Percentiles rank a stretch among this genome's conserved stretches.
Conservation (phyloP, 2,888 invertebrate genomes). For the Drosophila parthenogenetica region DNA sequence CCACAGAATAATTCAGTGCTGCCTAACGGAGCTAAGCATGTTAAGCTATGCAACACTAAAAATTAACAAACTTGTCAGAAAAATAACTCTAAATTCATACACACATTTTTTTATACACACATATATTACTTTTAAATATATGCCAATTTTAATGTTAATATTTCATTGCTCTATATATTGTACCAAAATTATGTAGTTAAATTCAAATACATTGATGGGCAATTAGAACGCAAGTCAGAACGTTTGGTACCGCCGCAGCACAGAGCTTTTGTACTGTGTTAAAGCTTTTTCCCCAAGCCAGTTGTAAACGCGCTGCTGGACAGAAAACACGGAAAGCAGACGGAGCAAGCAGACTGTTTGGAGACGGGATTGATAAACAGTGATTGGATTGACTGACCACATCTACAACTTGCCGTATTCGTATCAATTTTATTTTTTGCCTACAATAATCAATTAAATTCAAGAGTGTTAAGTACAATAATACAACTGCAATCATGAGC, state of each 20-base stretch:
- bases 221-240: neutral
- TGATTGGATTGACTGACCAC: conserved; percentile 2
- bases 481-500: conserved; percentile 50
- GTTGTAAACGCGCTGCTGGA: conserved; percentile 50
- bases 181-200: neutral
- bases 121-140: too few species aligned
- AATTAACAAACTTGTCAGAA: neutral
- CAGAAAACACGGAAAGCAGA: conserved; percentile 26
- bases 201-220: conserved; percentile 1
- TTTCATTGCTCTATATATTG: neutral
- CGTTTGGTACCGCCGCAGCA: neutral
- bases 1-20: neutral
- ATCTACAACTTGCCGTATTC: conserved; percentile 1
- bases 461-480: neutral
- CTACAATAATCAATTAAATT: neutral
- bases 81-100: neutral
- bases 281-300: conserved; percentile 36
- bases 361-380: conserved; percentile 2
- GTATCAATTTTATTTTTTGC: neutral
- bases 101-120: too few species aligned
- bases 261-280: conserved; percentile 37
- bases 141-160: too few species aligned
- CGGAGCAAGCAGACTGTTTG: neutral
- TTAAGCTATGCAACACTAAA: neutral
- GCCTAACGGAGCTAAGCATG: neutral